A percentile compares a stretch with the other conserved stretches of the same genome.
Conservation (phyloP, 2,888 invertebrate genomes). For the Nephrocerus scutellatus region DNA sequence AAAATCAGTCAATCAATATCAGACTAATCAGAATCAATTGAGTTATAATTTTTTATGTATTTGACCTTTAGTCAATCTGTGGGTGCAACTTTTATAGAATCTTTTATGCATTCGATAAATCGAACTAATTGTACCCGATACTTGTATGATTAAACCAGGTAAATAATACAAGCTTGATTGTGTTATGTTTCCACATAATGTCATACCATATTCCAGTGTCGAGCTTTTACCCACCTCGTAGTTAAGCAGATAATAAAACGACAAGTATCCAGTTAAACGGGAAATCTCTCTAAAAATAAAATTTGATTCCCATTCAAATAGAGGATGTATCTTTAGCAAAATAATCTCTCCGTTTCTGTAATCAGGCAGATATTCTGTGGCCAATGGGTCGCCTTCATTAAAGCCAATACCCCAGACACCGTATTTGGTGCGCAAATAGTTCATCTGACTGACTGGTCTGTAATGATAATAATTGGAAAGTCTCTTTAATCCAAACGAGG, state of each 20-base stretch:
- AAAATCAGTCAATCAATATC: no score
- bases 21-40: no score
- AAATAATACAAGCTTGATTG: no score
- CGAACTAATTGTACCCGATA: no score
- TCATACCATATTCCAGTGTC: no score
- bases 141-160: no score
- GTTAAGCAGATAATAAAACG: slow-evolving; percentile 29
- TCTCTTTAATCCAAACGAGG: background rate
- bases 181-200: no score
- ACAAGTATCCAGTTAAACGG: slow-evolving; percentile 25
- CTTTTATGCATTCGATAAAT: no score
- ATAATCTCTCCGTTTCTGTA: slow-evolving; percentile 30
- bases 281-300: slow-evolving; percentile 31
- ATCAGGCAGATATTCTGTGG: slow-evolving; percentile 17
- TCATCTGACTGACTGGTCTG: slow-evolving; percentile 11
- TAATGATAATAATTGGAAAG: background rate
- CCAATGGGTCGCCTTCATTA: no score
- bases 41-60: no score
- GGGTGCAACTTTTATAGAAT: no score
- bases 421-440: slow-evolving; percentile 9
- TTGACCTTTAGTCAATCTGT: no score
- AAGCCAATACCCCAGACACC: slow-evolving; percentile 2
- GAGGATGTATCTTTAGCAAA: slow-evolving; percentile 33
- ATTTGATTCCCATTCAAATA: slow-evolving; percentile 33
- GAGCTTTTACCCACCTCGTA: slow-evolving; percentile 21